These are phyloP conservation scores for Resseliella maxima DNA, from an alignment of 2,888 invertebrate genomes.

Conservation along the genomic window DNA sequence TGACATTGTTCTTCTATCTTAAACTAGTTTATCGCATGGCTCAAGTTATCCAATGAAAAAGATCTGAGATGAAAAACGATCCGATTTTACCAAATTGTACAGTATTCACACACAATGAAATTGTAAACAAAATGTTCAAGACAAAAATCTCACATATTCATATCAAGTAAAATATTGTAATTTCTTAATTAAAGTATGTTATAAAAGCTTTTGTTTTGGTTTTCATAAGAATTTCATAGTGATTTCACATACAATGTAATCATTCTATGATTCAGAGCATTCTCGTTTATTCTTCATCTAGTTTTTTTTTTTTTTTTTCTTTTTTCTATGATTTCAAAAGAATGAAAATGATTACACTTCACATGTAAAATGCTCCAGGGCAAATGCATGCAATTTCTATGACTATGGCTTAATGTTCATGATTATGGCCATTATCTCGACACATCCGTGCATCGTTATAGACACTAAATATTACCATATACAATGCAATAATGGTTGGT, in stretches of 20 bases:
- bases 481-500: conserved; percentile 39
- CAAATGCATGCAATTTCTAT: background rate
- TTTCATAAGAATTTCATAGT: conserved; percentile 2
- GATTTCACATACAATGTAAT: background rate
- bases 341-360: no score
- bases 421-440: conserved; percentile 47
- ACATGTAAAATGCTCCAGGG: background rate
- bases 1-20: no score
- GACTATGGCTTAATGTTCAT: conserved; percentile 13
- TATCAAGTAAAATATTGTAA: background rate
- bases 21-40: no score
- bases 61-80: no score
- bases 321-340: background rate
- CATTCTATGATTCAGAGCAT: background rate
- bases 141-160: background rate
- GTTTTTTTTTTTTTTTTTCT: background rate
- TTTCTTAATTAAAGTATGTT: conserved; percentile 26
- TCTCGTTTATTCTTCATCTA: background rate
- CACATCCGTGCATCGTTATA: conserved; percentile 24
- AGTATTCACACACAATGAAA: no score
- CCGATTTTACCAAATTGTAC: no score
- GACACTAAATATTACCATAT: background rate
- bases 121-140: background rate
- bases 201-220: conserved; percentile 6
- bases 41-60: no score